Conservation (phyloP, 2,797 vertebrate genomes). For the Acridotheres tristis region DNA sequence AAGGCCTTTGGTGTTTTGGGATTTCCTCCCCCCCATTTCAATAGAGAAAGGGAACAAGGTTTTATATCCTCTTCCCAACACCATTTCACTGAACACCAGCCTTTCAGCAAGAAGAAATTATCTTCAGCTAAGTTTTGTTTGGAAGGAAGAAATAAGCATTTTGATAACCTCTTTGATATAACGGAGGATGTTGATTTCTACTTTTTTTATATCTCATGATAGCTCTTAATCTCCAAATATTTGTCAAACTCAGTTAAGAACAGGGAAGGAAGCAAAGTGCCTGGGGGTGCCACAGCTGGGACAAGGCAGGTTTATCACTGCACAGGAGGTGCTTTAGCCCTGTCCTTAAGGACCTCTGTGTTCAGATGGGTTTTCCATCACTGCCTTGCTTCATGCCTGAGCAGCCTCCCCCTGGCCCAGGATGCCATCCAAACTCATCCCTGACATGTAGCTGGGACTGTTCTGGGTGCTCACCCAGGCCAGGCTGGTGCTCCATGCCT, state of each 20-base stretch:
- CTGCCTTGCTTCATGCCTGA: not conserved
- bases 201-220: not conserved
- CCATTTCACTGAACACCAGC: not conserved
- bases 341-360: too few species aligned
- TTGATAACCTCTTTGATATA: not conserved
- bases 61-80: not conserved
- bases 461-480: fast-evolving
- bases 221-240: not conserved
- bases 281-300: fast-evolving
- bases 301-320: not conserved
- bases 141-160: not conserved
- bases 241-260: not conserved
- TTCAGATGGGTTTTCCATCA: not conserved
- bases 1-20: not conserved
- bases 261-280: not conserved
- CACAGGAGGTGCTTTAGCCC: not conserved
- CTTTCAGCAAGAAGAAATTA: not conserved
- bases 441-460: fast-evolving
- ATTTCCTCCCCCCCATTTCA: fast-evolving
- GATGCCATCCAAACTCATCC: not conserved
- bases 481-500: fast-evolving
- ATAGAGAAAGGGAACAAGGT: not conserved
- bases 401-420: not conserved
- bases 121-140: not conserved
- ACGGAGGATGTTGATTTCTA: not conserved